Base-by-base conservation (phyloP, 1,140 invertebrate genomes). In the Solenopsis fugax region DNA sequence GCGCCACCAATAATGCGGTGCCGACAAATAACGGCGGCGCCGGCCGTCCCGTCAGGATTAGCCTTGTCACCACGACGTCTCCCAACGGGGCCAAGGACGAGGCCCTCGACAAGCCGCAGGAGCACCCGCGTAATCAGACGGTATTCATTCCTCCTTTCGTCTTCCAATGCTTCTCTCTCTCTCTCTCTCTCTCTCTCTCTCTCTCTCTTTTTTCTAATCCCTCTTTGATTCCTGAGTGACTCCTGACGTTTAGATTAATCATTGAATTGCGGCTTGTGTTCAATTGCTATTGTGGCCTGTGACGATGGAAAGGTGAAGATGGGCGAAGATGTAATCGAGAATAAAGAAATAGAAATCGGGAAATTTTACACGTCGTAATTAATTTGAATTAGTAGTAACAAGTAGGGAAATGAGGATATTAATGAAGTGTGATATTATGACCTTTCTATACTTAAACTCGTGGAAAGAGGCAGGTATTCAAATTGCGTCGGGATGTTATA, bases 71-170 rank as follows among this genome's bases (percentile, higher is more conserved):
- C 62, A 85, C 81, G 21, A 87, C 60, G 64, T 84, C 85, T 21
- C 65, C 65, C n/a, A 87, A 91, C 73, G 81, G 71, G 62, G 85
- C 62, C 87, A 89, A 87, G 80, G 56, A 18, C 69, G 69, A 82
- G 18, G 7, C 50, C 41, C 18, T 64, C 37, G 77, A 86, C 54
- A 75, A 65, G 54, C 13, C 65, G 13, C 77, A 54, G 21, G 87
- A 89, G 56, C 86, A 58, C 10, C n/a, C 52, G n/a, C 82, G 64
- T 37, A 92, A 93, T 89, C 89, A 86, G 65, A 93, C 91, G 92
- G 92, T 93, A 81, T 13, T 78, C 50, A 18, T 13, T 71, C 54
- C 54, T 54, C 62, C 2, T 65, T 18, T 18, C 24, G 4, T 67
- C 37, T 54, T 50, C 4, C 18, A 6, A 13, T 29, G 56, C 18